phyloP scores from a whole-genome alignment of 2,113 vertebrate genomes.

The Hippocampus mohnikei region DNA sequence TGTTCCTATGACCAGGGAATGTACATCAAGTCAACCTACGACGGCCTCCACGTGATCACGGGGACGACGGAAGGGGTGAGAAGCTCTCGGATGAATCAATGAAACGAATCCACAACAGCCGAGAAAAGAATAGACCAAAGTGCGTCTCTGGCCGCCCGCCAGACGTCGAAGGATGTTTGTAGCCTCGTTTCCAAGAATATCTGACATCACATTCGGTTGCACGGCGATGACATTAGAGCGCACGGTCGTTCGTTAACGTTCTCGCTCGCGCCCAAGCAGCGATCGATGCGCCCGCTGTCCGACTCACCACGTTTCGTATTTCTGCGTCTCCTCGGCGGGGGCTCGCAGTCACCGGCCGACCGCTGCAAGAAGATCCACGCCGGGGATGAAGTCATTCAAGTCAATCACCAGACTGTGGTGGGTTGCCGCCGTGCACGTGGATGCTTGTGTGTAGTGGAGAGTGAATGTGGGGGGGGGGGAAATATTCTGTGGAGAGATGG shows the following conservation, averaged over 20 bases:
- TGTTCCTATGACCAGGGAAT: slow-evolving; percentile 77
- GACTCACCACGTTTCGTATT: slow-evolving; percentile 24
- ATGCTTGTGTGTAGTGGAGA: neutral
- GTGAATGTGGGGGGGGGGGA: no score
- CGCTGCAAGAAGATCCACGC: slow-evolving; percentile 97
- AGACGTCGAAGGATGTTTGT: neutral
- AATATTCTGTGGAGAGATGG: no score
- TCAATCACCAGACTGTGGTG: slow-evolving; percentile 75
- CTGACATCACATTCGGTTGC: slow-evolving; percentile 2
- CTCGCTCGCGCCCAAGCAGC: neutral
- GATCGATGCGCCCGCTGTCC: slow-evolving; percentile 35
- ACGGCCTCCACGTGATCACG: slow-evolving; percentile 96
- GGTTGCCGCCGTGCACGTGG: slow-evolving; percentile 22
- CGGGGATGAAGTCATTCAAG: slow-evolving; percentile 79
- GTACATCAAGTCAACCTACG: slow-evolving; percentile 98
- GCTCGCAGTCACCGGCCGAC: slow-evolving; percentile 87
- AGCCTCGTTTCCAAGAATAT: neutral
- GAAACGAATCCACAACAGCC: neutral
- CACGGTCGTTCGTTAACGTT: neutral
- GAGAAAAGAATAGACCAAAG: neutral
- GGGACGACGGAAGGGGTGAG: slow-evolving; percentile 97
- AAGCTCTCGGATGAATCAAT: slow-evolving; percentile 18
- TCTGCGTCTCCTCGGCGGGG: slow-evolving; percentile 50
- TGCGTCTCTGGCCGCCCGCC: neutral
- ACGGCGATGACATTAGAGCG: neutral